Conservation (phyloP, 2,113 vertebrate species). For the Anthoscopus minutus region DNA sequence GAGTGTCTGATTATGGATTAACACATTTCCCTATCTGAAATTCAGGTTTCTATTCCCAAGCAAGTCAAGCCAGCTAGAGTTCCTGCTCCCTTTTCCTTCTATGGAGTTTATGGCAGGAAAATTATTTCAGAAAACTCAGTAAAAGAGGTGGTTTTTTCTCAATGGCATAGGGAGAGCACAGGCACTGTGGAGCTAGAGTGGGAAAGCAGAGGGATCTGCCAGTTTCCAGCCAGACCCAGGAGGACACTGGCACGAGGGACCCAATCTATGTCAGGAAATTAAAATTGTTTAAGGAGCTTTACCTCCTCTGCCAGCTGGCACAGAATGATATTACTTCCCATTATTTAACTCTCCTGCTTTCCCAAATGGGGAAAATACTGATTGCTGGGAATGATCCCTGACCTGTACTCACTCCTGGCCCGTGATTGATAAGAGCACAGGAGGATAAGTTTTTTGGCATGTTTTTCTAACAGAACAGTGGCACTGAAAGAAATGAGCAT, state of each 20-base stretch:
- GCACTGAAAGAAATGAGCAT: neutral
- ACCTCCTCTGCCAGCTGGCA: neutral
- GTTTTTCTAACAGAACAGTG: neutral
- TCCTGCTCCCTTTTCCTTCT: neutral
- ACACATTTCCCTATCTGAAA: neutral
- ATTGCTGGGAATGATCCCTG: neutral
- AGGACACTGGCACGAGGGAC: neutral
- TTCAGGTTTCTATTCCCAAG: neutral
- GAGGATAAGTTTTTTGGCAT: neutral
- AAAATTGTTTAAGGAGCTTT: neutral
- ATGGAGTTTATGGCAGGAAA: neutral
- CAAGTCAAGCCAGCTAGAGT: neutral
- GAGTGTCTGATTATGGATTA: neutral
- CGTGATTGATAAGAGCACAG: neutral
- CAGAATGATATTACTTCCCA: neutral
- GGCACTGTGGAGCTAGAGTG: rapidly evolving
- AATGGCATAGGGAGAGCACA: neutral
- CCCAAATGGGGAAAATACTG: neutral
- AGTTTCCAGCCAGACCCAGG: neutral
- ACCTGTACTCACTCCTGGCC: neutral
- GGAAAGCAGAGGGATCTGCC: neutral
- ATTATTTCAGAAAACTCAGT: neutral
- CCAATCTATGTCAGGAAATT: neutral
- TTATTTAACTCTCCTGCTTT: neutral
- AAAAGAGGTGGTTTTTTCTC: neutral